phyloP scores from a whole-genome alignment of 1,140 invertebrate genomes.

The Atopsyche davidsoni region DNA sequence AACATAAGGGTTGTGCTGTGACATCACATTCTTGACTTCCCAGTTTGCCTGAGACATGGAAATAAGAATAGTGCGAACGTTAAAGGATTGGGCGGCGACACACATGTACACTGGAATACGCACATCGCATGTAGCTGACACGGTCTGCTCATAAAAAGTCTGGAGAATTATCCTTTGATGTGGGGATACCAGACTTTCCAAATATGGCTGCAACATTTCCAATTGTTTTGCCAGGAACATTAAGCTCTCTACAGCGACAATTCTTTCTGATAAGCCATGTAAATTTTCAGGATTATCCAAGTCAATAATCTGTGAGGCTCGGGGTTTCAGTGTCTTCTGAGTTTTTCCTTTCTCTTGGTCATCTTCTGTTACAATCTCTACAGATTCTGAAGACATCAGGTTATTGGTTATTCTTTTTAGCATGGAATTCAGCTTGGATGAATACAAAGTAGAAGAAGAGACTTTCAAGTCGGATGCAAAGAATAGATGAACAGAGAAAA shows the following conservation, averaged over 20 bases:
- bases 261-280: constrained; percentile 76
- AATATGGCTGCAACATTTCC: constrained; percentile 72
- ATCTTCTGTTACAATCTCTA: constrained; percentile 21
- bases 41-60: constrained; percentile 92
- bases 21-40: constrained; percentile 94
- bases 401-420: constrained; percentile 72
- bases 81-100: constrained; percentile 72
- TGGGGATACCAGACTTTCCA: constrained; percentile 64
- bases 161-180: constrained; percentile 62
- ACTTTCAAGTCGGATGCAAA: constrained; percentile 60
- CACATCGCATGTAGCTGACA: constrained; percentile 64
- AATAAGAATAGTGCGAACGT: constrained; percentile 69
- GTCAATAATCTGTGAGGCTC: constrained; percentile 65
- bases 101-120: constrained; percentile 80
- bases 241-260: constrained; percentile 87
- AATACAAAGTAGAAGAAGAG: constrained; percentile 53
- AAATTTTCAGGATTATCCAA: constrained; percentile 65
- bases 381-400: constrained; percentile 38
- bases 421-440: constrained; percentile 62
- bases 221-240: constrained; percentile 86
- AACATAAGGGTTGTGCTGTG: constrained; percentile 88
- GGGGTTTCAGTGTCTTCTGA: constrained; percentile 55
- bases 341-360: constrained; percentile 37
- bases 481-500: constrained; percentile 85
- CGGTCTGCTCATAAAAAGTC: constrained; percentile 72